Conservation (phyloP, 2,113 vertebrate species). For the Coregonus clupeaformis region DNA sequence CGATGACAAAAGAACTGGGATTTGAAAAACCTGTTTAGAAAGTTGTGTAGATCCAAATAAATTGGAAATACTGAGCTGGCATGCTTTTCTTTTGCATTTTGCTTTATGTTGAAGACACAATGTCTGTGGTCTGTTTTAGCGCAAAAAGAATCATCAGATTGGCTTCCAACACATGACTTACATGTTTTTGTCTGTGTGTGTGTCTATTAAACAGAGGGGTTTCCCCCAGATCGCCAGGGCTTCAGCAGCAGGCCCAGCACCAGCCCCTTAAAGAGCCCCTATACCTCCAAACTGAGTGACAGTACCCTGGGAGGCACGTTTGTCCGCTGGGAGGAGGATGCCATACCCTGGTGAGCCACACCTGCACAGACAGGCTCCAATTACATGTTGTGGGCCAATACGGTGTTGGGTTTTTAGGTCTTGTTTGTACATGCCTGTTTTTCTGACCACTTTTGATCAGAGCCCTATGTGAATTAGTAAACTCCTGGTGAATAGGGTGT, state of each 20-base stretch:
- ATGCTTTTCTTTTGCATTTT: too few species aligned
- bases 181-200: slow-evolving; percentile 2
- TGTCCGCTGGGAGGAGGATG: slow-evolving; percentile 83
- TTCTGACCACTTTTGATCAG: slow-evolving; percentile 28
- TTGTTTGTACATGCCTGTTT: not conserved
- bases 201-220: slow-evolving; percentile 26
- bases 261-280: slow-evolving; percentile 61
- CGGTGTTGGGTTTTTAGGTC: not conserved
- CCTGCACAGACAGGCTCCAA: not conserved
- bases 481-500: slow-evolving; percentile 6
- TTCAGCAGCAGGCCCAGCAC: slow-evolving; percentile 22
- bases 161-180: too few species aligned
- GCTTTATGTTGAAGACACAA: too few species aligned
- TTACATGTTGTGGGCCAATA: not conserved
- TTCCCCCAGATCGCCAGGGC: slow-evolving; percentile 13
- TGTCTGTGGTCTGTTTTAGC: too few species aligned
- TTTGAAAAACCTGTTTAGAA: too few species aligned
- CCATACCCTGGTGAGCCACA: slow-evolving; percentile 85
- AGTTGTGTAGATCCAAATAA: too few species aligned
- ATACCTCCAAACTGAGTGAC: slow-evolving; percentile 69
- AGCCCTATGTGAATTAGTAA: slow-evolving; percentile 12
- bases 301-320: slow-evolving; percentile 72
- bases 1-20: too few species aligned
- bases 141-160: too few species aligned
- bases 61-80: too few species aligned